phyloP scores from a whole-genome alignment of 2,888 invertebrate genomes.

The Cerceris ruficornis region DNA sequence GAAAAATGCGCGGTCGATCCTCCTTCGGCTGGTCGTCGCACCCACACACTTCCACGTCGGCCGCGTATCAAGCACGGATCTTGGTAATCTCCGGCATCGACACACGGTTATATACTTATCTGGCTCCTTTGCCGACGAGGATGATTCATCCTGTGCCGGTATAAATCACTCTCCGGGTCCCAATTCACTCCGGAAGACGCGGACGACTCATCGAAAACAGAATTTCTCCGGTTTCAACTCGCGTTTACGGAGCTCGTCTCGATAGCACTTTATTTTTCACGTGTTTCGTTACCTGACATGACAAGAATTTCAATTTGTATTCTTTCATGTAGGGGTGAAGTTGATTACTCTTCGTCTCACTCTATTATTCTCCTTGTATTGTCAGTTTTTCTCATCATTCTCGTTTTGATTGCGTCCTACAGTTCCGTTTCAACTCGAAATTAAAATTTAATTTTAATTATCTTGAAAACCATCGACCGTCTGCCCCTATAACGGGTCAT shows the following conservation, averaged over 20 bases:
- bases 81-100: constrained; percentile 78
- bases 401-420: no score
- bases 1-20: constrained; percentile 66
- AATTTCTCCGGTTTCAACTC: constrained; percentile 62
- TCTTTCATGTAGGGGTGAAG: no score
- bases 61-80: constrained; percentile 74
- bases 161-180: constrained; percentile 71
- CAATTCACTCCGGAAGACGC: constrained; percentile 64
- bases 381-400: no score
- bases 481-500: no score
- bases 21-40: constrained; percentile 67
- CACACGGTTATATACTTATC: constrained; percentile 69
- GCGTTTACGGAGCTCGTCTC: constrained; percentile 13
- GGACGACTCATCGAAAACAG: constrained; percentile 69
- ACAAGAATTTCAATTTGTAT: no score
- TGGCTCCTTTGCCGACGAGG: constrained; percentile 71
- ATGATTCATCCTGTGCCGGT: constrained; percentile 75
- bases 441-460: no score
- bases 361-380: no score
- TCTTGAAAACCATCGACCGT: no score
- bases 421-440: no score
- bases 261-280: neutral
- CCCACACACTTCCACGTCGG: constrained; percentile 71
- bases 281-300: neutral
- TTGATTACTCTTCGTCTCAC: no score